Evolutionary conservation across 2,888 invertebrate species (phyloP).

Genomic region (Cantharis rufa): DNA sequence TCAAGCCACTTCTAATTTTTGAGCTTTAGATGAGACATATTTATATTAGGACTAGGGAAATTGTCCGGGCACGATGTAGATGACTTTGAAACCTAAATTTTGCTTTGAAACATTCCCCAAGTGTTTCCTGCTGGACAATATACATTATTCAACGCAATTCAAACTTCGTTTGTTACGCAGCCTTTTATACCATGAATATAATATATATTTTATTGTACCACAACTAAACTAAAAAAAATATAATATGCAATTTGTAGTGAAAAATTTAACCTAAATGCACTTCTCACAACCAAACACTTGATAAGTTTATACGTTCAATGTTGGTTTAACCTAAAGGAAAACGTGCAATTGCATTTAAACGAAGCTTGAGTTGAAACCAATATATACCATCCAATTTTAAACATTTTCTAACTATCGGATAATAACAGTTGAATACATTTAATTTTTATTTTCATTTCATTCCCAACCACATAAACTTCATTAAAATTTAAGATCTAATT

Average conservation of each 20-base stretch:
- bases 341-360: background rate
- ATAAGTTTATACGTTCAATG: background rate
- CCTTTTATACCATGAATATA: conserved; percentile 10
- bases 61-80: conserved; percentile 18
- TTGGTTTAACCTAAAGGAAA: background rate
- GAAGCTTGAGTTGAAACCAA: background rate
- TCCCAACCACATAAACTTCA: background rate
- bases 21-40: conserved; percentile 15
- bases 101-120: conserved; percentile 31
- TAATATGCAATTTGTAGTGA: background rate
- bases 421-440: background rate
- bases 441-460: background rate
- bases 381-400: background rate
- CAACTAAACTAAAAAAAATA: conserved; percentile 21
- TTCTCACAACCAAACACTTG: background rate
- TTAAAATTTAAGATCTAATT: background rate
- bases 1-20: background rate
- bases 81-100: conserved; percentile 36
- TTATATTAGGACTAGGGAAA: conserved; percentile 23
- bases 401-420: background rate
- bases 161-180: conserved; percentile 21
- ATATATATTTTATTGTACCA: conserved; percentile 25
- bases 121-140: conserved; percentile 37
- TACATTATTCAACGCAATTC: conserved; percentile 42
- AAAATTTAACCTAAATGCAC: background rate